Percentiles rank a stretch among this genome's conserved stretches.
These are phyloP conservation scores for Sitodiplosis mosellana DNA, from an alignment of 1,140 invertebrate species.

Conservation along the genomic window DNA sequence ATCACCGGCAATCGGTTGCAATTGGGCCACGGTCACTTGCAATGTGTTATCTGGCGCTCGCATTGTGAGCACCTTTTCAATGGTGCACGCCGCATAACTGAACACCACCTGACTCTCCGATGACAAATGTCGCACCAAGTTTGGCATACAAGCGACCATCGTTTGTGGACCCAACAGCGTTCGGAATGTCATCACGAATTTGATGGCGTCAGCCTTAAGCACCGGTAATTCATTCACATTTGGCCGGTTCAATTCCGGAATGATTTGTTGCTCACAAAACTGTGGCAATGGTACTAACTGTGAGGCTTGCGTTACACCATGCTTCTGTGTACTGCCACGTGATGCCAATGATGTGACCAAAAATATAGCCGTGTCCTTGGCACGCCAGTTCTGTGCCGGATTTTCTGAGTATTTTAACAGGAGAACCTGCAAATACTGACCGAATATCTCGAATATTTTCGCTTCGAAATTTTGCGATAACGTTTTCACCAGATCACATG, in stretches of 20 bases:
- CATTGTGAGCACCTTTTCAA: constrained; percentile 77
- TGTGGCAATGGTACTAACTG: constrained; percentile 73
- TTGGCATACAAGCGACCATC: constrained; percentile 52
- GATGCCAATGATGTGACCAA: constrained; percentile 85
- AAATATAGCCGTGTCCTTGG: constrained; percentile 91
- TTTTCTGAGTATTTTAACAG: constrained; percentile 57
- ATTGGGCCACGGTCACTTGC: constrained; percentile 32
- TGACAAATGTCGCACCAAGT: constrained; percentile 51
- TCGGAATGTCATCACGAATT: constrained; percentile 91
- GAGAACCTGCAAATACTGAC: constrained; percentile 75
- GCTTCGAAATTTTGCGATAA: constrained; percentile 77
- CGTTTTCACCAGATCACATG: constrained; percentile 88
- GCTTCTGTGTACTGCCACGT: constrained; percentile 75
- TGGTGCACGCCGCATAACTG: constrained; percentile 78
- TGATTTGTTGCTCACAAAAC: constrained; percentile 69
- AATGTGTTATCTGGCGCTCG: constrained; percentile 31
- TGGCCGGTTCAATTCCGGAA: constrained; percentile 61
- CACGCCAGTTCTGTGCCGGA: constrained; percentile 64
- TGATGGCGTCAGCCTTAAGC: constrained; percentile 87
- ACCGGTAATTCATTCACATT: constrained; percentile 77
- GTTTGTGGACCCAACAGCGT: constrained; percentile 67
- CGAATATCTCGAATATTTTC: constrained; percentile 83
- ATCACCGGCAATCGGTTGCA: constrained; percentile 39
- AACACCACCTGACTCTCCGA: constrained; percentile 74
- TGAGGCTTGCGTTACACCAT: constrained; percentile 81